phyloP scores from a whole-genome alignment of 2,888 invertebrate genomes.

The Keiferia lycopersicella region DNA sequence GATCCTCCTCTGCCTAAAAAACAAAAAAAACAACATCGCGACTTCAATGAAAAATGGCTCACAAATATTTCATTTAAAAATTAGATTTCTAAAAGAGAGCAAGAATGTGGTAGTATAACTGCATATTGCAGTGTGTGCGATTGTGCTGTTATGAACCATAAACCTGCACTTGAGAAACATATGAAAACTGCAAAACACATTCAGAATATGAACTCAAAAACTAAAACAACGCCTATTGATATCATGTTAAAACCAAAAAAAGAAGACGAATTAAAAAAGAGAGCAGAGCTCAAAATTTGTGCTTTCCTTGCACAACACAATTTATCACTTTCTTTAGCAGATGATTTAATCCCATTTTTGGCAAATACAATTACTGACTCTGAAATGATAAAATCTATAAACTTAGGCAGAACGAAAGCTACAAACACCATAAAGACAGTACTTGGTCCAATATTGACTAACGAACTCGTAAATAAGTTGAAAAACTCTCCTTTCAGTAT shows the following conservation, averaged over 20 bases:
- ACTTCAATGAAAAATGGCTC: constrained; percentile 33
- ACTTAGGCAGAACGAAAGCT: constrained; percentile 35
- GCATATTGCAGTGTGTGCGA: constrained; percentile 31
- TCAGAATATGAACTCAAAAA: constrained; percentile 28
- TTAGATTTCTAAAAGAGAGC: constrained; percentile 34
- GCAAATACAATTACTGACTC: constrained; percentile 27
- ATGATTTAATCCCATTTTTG: constrained; percentile 33
- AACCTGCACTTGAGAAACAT: constrained; percentile 28
- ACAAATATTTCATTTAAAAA: constrained; percentile 32
- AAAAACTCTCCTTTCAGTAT: constrained; percentile 31
- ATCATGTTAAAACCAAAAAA: constrained; percentile 28
- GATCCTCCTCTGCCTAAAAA: constrained; percentile 22
- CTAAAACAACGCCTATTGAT: constrained; percentile 22
- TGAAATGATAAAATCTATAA: constrained; percentile 30
- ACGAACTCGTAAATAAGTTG: constrained; percentile 30
- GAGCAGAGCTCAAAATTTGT: constrained; percentile 35
- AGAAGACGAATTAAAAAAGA: constrained; percentile 32
- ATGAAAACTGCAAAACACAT: constrained; percentile 12
- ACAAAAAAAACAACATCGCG: constrained; percentile 29
- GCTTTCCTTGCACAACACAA: constrained; percentile 34
- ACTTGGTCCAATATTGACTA: constrained; percentile 27
- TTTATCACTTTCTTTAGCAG: constrained; percentile 30
- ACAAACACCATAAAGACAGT: constrained; percentile 29
- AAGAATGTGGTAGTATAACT: constrained; percentile 28
- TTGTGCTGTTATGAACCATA: constrained; percentile 31